Conservation (phyloP, 2,888 invertebrate species). For the Tachina lurida region DNA sequence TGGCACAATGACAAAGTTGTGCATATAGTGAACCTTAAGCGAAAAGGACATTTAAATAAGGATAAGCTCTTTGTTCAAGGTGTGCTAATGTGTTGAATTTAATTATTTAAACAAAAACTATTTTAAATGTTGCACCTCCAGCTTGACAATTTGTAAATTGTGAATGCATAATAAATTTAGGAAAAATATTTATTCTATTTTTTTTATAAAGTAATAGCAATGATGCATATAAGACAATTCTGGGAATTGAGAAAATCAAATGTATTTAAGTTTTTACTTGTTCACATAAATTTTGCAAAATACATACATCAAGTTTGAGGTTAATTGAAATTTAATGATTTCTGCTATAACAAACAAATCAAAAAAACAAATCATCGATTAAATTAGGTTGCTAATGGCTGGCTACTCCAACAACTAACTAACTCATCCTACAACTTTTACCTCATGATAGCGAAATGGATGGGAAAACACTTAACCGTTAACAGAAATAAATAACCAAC, state of each 20-base stretch:
- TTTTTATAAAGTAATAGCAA: background rate
- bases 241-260: conserved; percentile 9
- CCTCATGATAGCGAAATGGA: background rate
- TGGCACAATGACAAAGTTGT: background rate
- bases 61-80: background rate
- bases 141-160: conserved; percentile 53
- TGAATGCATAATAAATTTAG: conserved; percentile 28
- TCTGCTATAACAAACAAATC: conserved; percentile 2
- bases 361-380: conserved; percentile 48
- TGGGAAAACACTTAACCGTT: conserved; percentile 8
- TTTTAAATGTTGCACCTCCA: conserved; percentile 39
- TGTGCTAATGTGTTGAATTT: background rate
- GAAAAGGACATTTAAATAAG: conserved; percentile 13
- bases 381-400: conserved; percentile 45
- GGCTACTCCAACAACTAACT: conserved; percentile 23
- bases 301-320: conserved; percentile 14
- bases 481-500: background rate
- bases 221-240: background rate
- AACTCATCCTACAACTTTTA: conserved; percentile 45
- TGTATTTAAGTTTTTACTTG: background rate
- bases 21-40: background rate
- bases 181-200: background rate
- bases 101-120: conserved; percentile 27
- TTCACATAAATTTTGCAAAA: background rate
- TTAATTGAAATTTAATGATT: conserved; percentile 66